Evolutionary conservation across 2,888 invertebrate genomes (phyloP).

Genomic region (Dicyrtoma fusca): DNA sequence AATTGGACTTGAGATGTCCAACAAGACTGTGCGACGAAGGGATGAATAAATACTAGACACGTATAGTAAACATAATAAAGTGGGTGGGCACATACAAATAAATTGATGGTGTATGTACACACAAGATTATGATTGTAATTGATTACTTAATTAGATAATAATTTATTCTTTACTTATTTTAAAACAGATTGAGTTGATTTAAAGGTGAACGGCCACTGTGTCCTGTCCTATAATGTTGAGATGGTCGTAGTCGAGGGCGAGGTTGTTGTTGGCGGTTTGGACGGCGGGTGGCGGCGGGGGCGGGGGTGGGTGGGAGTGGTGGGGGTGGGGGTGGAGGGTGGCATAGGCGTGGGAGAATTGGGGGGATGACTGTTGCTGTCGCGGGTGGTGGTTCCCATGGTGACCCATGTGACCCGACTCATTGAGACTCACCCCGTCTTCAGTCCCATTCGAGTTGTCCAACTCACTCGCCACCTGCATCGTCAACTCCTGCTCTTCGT

Average conservation of each 20-base stretch:
- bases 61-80: not conserved
- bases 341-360: conserved; percentile 55
- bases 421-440: conserved; percentile 40
- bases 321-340: conserved; percentile 52
- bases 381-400: conserved; percentile 2
- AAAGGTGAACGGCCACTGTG: conserved; percentile 52
- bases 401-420: not conserved
- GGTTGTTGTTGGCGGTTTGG: conserved; percentile 40
- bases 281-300: conserved; percentile 54
- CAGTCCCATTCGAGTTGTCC: conserved; percentile 60
- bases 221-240: conserved; percentile 48
- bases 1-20: too few relatives aligned
- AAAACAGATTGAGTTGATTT: conserved; percentile 9
- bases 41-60: too few relatives aligned
- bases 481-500: conserved; percentile 88
- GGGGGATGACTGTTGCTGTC: conserved; percentile 44
- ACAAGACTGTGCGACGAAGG: too few relatives aligned
- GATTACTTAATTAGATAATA: too few relatives aligned
- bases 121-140: too few relatives aligned
- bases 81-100: not conserved
- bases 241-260: conserved; percentile 42
- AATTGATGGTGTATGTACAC: too few relatives aligned
- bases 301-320: conserved; percentile 50
- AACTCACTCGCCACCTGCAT: conserved; percentile 89
- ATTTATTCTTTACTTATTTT: too few relatives aligned